Percentiles rank a stretch among this genome's conserved stretches.
Evolutionary conservation across 2,113 vertebrate genomes (phyloP).

Genomic region (Myanophis thanlyinensis): DNA sequence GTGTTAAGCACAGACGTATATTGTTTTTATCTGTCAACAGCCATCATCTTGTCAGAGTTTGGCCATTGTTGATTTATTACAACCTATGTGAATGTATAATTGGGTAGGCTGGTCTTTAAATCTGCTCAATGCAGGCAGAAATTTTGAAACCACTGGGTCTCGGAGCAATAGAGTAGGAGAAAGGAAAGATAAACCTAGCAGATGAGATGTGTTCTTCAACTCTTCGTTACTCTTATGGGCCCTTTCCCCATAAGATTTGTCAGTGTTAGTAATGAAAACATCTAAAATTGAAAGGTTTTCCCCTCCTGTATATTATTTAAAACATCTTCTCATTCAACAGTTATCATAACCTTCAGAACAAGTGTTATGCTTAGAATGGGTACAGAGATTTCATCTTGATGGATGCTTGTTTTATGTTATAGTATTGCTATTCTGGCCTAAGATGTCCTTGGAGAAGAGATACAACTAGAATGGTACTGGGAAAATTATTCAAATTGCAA

Average conservation of each 20-base stretch:
- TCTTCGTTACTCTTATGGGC: slow-evolving; percentile 52
- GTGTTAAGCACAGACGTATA: slow-evolving; percentile 52
- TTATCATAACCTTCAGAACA: slow-evolving; percentile 45
- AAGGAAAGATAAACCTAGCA: slow-evolving; percentile 64
- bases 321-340: slow-evolving; percentile 43
- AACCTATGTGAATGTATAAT: slow-evolving; percentile 66
- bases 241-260: slow-evolving; percentile 66
- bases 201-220: slow-evolving; percentile 51
- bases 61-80: slow-evolving; percentile 72
- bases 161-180: slow-evolving; percentile 40
- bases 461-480: slow-evolving; percentile 29
- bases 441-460: slow-evolving; percentile 56
- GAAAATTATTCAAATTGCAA: neutral
- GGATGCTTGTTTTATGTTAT: slow-evolving; percentile 6
- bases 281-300: slow-evolving; percentile 52
- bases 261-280: slow-evolving; percentile 61
- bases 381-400: slow-evolving; percentile 29
- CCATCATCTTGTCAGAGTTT: slow-evolving; percentile 70
- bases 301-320: slow-evolving; percentile 42
- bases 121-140: slow-evolving; percentile 55
- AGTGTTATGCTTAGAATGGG: slow-evolving; percentile 34
- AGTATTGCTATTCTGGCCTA: neutral
- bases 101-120: slow-evolving; percentile 63
- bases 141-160: slow-evolving; percentile 60
- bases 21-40: slow-evolving; percentile 72